Evolutionary conservation across 1,140 invertebrate genomes (phyloP), one percentile per base, ranked within the genome.

Genomic region (Paracyclopina nana): DNA sequence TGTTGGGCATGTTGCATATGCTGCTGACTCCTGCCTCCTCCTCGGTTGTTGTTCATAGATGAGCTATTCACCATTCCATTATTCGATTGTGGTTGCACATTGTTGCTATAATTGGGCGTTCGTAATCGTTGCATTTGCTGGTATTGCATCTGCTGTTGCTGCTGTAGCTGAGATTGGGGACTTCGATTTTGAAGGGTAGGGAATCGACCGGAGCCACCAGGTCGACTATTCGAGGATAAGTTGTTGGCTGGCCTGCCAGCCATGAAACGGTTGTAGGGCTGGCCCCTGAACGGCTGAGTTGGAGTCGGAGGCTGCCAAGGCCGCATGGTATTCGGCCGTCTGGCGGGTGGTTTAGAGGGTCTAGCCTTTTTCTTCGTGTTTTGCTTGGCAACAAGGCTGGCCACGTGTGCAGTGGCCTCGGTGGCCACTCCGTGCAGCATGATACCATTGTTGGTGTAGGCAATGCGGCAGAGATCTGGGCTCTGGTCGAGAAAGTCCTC

Each of bases 341-440:
- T n/a, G 2, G n/a, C 66, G 34, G 67, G 59, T 49, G 62, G 62
- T 43, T 63, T 31, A 16, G 54, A 56, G 4, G 59, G 57, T 55
- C 68, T 68, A 56, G 66, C 63, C 49, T 26, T 30, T 9, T 58
- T 63, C 1, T 56, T 58, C 20, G 64, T 46, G 56, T 74, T 76
- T 55, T 77, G 74, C 25, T 65, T 63, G 6, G 64, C 55, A 9
- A 78, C 68, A 65, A 78, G 65, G 46, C 66, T 60, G 1, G 67
- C 62, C 53, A 77, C 70, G 59, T 77, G 73, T 30, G 64, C 65
- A 1, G 72, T 70, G 53, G 70, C 65, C 45, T 70, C 64, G 6
- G 60, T 69, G 9, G 67, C 63, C 53, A 66, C 60, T 0, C 70
- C 72, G 56, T 71, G 66, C 29, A 75, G 66, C 53, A 67, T 65